Evolutionary conservation across 2,113 vertebrate genomes (phyloP).

Genomic region (Mesoclemmys tuberculata): DNA sequence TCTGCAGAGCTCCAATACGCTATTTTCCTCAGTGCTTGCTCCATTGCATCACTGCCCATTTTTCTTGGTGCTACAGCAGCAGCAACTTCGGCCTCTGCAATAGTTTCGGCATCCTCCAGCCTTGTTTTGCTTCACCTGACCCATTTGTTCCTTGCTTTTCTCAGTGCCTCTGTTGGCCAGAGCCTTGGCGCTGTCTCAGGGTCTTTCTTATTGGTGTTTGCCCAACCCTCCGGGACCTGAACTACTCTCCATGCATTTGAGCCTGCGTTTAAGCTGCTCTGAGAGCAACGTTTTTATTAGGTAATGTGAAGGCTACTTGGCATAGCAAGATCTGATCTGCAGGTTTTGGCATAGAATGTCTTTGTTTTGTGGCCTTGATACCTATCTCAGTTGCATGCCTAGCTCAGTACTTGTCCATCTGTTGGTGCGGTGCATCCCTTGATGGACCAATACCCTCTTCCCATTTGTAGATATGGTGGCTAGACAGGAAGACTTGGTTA

Average conservation of each 20-base stretch:
- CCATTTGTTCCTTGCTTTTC: not conserved
- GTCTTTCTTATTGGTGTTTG: not conserved
- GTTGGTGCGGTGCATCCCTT: not conserved
- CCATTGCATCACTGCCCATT: not conserved
- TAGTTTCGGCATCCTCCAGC: not conserved
- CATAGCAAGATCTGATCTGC: not conserved
- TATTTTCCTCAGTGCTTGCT: not conserved
- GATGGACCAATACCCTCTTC: not conserved
- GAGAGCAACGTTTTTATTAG: not conserved
- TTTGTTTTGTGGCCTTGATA: not conserved
- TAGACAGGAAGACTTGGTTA: not conserved
- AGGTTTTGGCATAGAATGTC: not conserved
- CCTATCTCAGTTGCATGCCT: not conserved
- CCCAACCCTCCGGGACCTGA: no score
- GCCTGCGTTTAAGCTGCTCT: fast-evolving
- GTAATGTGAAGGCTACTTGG: not conserved
- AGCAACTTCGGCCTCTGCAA: not conserved
- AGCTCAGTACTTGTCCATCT: not conserved
- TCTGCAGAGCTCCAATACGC: not conserved
- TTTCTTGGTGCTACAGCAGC: not conserved
- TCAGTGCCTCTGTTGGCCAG: not conserved
- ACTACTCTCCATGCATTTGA: not conserved
- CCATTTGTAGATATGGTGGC: not conserved
- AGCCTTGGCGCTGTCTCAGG: not conserved
- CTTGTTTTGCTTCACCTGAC: not conserved